phyloP scores from a whole-genome alignment of 2,113 vertebrate species.

The Malurus melanocephalus region DNA sequence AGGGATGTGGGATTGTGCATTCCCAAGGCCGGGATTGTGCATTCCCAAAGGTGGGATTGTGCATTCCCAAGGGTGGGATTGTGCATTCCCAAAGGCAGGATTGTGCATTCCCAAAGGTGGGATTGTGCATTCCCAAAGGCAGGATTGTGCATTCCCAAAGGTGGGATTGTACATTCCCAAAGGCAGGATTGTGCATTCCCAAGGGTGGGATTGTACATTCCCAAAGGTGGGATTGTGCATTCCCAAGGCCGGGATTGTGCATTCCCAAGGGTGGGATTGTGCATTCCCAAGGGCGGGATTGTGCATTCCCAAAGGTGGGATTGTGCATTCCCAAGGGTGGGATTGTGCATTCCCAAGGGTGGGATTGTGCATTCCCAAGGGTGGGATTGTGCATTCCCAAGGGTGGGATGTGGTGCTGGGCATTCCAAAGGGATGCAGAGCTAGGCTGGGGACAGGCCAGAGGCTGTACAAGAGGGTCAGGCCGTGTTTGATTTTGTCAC shows the following conservation, averaged over 20 bases:
- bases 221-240: neutral
- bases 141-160: neutral
- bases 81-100: too few relatives aligned
- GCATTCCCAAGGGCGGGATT: neutral
- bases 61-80: too few relatives aligned
- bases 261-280: too few relatives aligned
- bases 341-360: neutral
- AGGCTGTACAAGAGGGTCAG: neutral
- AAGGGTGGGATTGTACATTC: neutral
- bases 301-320: neutral
- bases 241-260: neutral
- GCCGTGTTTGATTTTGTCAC: neutral
- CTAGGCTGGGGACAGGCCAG: neutral
- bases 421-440: neutral
- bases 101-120: too few relatives aligned
- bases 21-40: too few relatives aligned
- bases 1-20: too few relatives aligned
- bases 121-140: too few relatives aligned
- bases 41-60: too few relatives aligned
- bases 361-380: neutral
- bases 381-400: neutral
- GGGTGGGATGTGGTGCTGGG: accelerated
- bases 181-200: neutral
- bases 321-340: neutral
- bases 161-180: neutral